These are phyloP conservation scores for Eulemur rufifrons DNA, from an alignment of 2,113 vertebrate species.

Conservation along the genomic window DNA sequence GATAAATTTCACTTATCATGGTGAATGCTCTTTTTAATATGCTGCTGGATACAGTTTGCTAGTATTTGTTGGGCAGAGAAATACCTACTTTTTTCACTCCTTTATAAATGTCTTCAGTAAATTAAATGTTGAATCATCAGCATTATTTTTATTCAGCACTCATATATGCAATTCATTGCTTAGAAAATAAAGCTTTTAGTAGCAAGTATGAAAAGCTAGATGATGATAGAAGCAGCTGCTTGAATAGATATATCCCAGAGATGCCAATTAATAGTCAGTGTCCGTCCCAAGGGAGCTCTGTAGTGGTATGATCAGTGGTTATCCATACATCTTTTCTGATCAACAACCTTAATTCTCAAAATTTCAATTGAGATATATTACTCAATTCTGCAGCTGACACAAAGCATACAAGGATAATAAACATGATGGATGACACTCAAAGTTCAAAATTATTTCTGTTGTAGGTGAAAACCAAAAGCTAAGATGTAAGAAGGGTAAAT, in stretches of 20 bases:
- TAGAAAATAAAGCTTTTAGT: background rate
- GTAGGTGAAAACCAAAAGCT: background rate
- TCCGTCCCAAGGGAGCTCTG: background rate
- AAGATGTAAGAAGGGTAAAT: background rate
- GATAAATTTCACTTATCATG: background rate
- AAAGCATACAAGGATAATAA: background rate
- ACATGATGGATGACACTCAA: background rate
- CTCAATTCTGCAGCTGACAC: background rate
- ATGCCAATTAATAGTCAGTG: background rate
- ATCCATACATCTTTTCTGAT: background rate
- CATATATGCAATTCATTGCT: background rate
- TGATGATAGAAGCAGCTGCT: background rate
- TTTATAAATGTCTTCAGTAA: background rate
- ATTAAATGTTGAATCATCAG: background rate
- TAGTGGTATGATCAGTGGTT: background rate
- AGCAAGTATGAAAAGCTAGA: background rate
- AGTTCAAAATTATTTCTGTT: slow-evolving; percentile 10
- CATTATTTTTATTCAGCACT: background rate
- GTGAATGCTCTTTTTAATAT: background rate
- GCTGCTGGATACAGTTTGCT: background rate
- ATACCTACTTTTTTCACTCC: background rate
- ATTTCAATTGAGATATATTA: background rate
- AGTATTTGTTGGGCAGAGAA: background rate
- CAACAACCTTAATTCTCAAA: background rate
- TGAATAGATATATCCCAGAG: background rate